Conservation (phyloP, 2,797 vertebrate species). For the Smutsia gigantea region DNA sequence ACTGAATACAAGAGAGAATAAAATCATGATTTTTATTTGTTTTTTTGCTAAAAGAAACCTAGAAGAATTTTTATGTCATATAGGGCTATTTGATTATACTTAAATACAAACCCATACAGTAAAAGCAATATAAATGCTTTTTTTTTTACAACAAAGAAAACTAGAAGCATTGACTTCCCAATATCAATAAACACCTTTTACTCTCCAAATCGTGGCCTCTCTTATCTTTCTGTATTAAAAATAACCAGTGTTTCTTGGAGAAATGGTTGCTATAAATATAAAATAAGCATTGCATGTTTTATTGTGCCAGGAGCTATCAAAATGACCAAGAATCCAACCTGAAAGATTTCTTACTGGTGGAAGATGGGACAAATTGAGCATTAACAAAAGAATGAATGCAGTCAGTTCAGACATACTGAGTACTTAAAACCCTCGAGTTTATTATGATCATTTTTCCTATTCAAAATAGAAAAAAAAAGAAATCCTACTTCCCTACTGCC, state of each 20-base stretch:
- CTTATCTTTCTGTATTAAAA: not conserved
- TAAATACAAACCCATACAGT: not conserved
- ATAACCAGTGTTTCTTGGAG: not conserved
- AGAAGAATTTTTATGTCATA: not conserved
- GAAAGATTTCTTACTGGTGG: not conserved
- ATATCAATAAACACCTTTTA: not conserved
- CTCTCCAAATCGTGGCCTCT: not conserved
- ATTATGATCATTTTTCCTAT: not conserved
- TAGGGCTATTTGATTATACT: not conserved
- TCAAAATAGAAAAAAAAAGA: not conserved
- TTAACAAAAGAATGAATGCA: not conserved
- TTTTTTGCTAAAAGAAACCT: not conserved
- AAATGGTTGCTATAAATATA: not conserved
- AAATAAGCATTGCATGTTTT: not conserved
- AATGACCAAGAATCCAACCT: not conserved
- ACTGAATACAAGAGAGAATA: not conserved
- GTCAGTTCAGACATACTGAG: not conserved
- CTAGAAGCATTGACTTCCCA: not conserved
- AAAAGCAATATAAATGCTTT: not conserved
- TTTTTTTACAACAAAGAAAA: not conserved
- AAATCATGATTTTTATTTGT: not conserved
- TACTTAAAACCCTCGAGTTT: not conserved
- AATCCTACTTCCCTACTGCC: not conserved
- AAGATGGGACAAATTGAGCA: not conserved
- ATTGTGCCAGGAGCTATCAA: not conserved